A percentile compares a stretch with the other conserved stretches of the same genome.
Conservation (phyloP, 1,140 invertebrate species). For the Aphis gossypii region DNA sequence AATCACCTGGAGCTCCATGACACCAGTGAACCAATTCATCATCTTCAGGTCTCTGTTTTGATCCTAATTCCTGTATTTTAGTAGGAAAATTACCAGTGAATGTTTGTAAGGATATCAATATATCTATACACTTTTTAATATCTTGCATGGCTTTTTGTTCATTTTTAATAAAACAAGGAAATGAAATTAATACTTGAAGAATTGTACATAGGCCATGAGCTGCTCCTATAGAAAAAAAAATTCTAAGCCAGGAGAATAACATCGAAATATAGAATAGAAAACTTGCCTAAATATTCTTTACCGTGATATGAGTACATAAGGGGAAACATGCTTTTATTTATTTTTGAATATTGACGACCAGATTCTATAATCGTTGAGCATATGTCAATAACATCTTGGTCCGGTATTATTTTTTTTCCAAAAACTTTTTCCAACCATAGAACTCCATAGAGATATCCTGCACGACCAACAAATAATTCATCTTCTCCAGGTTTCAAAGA, state of each 20-base stretch:
- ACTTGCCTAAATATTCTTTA: slow-evolving; percentile 78
- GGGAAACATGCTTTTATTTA: slow-evolving; percentile 70
- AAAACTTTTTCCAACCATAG: slow-evolving; percentile 75
- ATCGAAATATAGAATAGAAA: not conserved
- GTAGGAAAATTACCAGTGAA: slow-evolving; percentile 80
- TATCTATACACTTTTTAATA: slow-evolving; percentile 70
- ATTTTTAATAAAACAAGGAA: slow-evolving; percentile 71
- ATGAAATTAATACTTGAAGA: slow-evolving; percentile 71
- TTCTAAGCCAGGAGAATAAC: not conserved
- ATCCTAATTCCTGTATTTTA: slow-evolving; percentile 74
- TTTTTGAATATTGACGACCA: slow-evolving; percentile 73
- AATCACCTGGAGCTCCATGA: slow-evolving; percentile 78
- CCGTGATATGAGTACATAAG: slow-evolving; percentile 87
- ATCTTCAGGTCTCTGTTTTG: slow-evolving; percentile 63
- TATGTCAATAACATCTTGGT: slow-evolving; percentile 69
- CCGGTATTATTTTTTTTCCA: slow-evolving; percentile 66
- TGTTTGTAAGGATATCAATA: slow-evolving; percentile 71
- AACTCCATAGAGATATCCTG: slow-evolving; percentile 80
- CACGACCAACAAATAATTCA: slow-evolving; percentile 83
- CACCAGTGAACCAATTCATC: slow-evolving; percentile 85
- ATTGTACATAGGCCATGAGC: slow-evolving; percentile 79
- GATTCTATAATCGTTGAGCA: slow-evolving; percentile 75
- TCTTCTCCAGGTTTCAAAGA: slow-evolving; percentile 78
- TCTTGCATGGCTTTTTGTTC: slow-evolving; percentile 67
- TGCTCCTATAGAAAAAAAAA: slow-evolving; percentile 68